Evolutionary conservation across 2,113 vertebrate species (phyloP), one percentile per base, ranked within the genome.

Genomic region (Odontesthes bonariensis): DNA sequence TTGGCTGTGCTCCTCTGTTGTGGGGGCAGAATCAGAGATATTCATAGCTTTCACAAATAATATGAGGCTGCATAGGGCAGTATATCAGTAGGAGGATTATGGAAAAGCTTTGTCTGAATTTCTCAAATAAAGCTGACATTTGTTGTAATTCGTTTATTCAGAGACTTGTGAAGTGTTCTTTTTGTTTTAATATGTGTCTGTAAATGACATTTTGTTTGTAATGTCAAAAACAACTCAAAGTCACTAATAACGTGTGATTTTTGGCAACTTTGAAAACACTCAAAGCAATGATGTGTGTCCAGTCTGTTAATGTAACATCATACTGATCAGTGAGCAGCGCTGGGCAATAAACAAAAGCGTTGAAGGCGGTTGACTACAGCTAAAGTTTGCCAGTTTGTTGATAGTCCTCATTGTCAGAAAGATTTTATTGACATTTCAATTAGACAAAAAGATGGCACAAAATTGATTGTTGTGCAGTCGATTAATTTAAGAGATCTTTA

Each of bases 1-100:
- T 69, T 85, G 79, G 58, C 75, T 63, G 20, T 51, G 47, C 49
- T 84, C 40, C 40, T 33, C 14, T 70, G 44, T 73, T 69, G 71
- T 70, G 52, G 64, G 33, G 52, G 52, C 49, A 84, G 68, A 67
- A 61, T 0, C 32, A 35, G 32, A 73, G 35, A 71, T 76, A 73
- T 72, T 75, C 69, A 62, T 58, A 64, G 63, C 27, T 46, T 69
- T 67, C 31, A 44, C 27, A 56, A 49, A 76, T 67, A 38, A 3
- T 35, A 23, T 49, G n/a, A 57, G 53, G 40, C 75, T 65, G 22
- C 56, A 38, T 55, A 32, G 49, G 59, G 57, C 52, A 44, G 31
- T 60, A 53, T 54, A 46, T 53, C 20, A 55, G 47, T 8, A 31
- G 10, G 20, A 6, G 5, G 54, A 76, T 58, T 73, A 62, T 66